Base-by-base conservation (phyloP, 2,113 vertebrate genomes). In the Eptatretus burgeri region DNA sequence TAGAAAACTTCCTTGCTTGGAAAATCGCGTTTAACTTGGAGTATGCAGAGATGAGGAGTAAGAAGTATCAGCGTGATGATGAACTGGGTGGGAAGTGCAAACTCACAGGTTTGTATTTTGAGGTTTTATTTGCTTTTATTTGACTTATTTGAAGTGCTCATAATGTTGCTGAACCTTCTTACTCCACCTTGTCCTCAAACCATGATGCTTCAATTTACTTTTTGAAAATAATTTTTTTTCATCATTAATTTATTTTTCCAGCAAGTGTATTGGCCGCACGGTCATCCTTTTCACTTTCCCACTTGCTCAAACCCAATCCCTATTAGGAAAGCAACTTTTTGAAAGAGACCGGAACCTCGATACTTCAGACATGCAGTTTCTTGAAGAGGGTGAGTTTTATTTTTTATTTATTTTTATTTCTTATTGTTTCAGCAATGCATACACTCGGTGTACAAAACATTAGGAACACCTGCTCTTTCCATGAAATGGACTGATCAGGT, bases 341-440 rank as follows among this genome's bases (percentile, higher is more conserved):
- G 91, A 98, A 77, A 85, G 64, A 66, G 91, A 98, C 77, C 86
- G 86, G 73, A 94, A 98, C 73, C 80, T 98, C 66, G 91, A 98
- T 71, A 98, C 85, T 1, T 98, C 89, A 50, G 91, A 98, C 67
- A 98, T 95, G 64, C 83, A 93, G 73, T 98, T 98, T 72, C 74
- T 98, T 65, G 91, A 98, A 70, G 89, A 98, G 63, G 81, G 86
- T 93, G 78, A 74, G 27, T 10, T 63, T 53, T 64, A 53, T 66
- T 12, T 64, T 51, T 14, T 14, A 9, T 51, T 27, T 18, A 49
- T 17, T 64, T 65, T 12, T 52, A 4, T 62, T 63, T 12, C 63
- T 68, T 68, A n/a, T 9, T 50, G 66, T 65, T 0, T 20, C 66
- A 16, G 53, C 66, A 63, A 41, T 52, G 56, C 52, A 65, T 14